Conservation (phyloP, 1,140 invertebrate species). For the Wiebesia pumilae region DNA sequence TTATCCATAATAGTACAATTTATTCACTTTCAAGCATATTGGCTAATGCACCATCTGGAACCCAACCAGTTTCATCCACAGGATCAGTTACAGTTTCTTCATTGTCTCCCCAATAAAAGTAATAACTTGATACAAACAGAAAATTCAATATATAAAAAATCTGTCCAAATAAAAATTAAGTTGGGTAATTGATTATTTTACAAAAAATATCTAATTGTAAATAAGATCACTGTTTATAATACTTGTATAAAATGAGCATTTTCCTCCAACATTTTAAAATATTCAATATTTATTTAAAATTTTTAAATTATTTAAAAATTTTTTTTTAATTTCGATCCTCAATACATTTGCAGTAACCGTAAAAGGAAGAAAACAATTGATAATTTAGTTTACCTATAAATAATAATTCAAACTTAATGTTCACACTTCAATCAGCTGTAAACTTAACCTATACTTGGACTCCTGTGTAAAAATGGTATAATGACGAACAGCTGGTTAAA, state of each 20-base stretch:
- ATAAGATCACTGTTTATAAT: constrained; percentile 3
- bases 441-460: constrained; percentile 38
- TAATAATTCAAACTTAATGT: not conserved
- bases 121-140: constrained; percentile 56
- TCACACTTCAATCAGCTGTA: constrained; percentile 12
- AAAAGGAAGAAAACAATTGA: constrained; percentile 20
- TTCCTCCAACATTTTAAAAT: constrained; percentile 8
- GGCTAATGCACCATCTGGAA: constrained; percentile 59
- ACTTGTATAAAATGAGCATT: constrained; percentile 21
- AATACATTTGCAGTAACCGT: not conserved
- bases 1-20: not conserved
- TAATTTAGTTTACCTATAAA: not conserved
- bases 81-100: constrained; percentile 52
- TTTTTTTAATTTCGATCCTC: not conserved
- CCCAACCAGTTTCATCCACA: constrained; percentile 63
- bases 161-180: constrained; percentile 29
- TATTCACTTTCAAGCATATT: not conserved
- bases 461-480: constrained; percentile 4
- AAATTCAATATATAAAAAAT: constrained; percentile 36
- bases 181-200: not conserved
- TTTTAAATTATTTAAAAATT: not conserved
- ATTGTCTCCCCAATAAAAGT: constrained; percentile 57
- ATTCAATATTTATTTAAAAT: constrained; percentile 8
- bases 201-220: not conserved
- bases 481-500: constrained; percentile 48